Evolutionary conservation across 2,888 invertebrate genomes (phyloP).

Genomic region (Cephus pygmeus): DNA sequence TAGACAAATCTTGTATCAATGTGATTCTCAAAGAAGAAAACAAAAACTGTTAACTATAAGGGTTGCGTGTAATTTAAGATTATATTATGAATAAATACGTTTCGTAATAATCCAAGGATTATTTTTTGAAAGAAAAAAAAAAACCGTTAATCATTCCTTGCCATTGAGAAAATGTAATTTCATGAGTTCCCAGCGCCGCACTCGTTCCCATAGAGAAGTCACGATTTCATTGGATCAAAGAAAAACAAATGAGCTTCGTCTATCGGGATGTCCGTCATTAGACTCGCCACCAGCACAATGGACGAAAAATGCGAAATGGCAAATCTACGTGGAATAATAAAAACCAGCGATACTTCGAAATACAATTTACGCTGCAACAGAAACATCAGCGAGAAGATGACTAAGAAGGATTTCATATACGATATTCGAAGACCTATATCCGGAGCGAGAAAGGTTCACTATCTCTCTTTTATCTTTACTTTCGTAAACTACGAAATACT

Average conservation of each 20-base stretch:
- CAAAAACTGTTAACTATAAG: conserved; percentile 26
- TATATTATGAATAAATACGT: conserved; percentile 49
- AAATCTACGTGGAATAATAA: conserved; percentile 21
- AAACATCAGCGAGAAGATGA: conserved; percentile 53
- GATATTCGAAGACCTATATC: conserved; percentile 43
- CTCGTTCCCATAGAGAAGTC: neutral
- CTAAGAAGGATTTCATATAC: conserved; percentile 52
- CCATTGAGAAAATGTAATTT: neutral
- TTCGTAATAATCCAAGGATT: conserved; percentile 37
- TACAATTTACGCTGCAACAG: conserved; percentile 55
- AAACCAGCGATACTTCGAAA: conserved; percentile 39
- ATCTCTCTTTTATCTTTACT: neutral
- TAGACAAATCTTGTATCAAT: conserved; percentile 34
- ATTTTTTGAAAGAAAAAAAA: neutral
- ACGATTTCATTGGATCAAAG: neutral
- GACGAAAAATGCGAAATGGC: conserved; percentile 8
- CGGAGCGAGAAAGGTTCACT: conserved; percentile 28
- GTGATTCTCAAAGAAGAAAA: conserved; percentile 27
- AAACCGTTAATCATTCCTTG: neutral
- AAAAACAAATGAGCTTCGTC: neutral
- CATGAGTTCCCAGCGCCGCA: neutral
- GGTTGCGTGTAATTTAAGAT: conserved; percentile 46
- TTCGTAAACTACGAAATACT: neutral
- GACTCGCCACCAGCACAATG: neutral
- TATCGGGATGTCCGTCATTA: neutral